Evolutionary conservation across 2,888 invertebrate species (phyloP), one percentile per base, ranked within the genome.

Genomic region (Arenicola marina): DNA sequence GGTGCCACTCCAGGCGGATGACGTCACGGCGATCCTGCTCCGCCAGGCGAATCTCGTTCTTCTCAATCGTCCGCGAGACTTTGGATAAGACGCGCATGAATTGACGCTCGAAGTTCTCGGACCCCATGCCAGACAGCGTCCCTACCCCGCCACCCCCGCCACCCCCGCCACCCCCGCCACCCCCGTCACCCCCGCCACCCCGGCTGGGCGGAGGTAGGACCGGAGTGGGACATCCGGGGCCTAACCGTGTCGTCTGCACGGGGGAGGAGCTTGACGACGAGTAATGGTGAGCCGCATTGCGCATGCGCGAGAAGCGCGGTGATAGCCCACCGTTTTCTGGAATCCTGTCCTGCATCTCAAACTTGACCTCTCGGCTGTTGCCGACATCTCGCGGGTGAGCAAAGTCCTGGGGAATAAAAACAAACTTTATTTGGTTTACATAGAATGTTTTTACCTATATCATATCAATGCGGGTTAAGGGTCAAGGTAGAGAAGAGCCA

Each of bases 11-110:
- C 59, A 91, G 84, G 77, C 91, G 91, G 65, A 91, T 90, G 55
- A 89, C 87, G 75, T 93, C 92, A 58, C 90, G 86, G 57, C 90
- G 86, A 78, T 93, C 92, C 79, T 90, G 91, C 73, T 92, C 91
- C 0, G 89, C 88, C 4, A 92, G 87, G 2, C 93, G 87, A 76
- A 89, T 88, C 80, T 83, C 92, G 84, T 91, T 92, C 55, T 88
- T 86, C 73, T 93, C 92, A 64, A 92, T 90, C 2, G 91, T 92
- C 68, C 87, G 87, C 78, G 89, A 88, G 34, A 91, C 89, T 79
- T 88, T 88, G 73, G 86, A 89, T 83, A 88, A 88, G 76, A 89
- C 91, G 71, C 87, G 87, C 61, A 85, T 84, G 76, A 90, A 89
- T 74, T 89, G 89, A 57, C 85, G 85, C 76, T 90, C 89, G 73